Conservation (phyloP, 2,113 vertebrate species). For the Phocoena phocoena region DNA sequence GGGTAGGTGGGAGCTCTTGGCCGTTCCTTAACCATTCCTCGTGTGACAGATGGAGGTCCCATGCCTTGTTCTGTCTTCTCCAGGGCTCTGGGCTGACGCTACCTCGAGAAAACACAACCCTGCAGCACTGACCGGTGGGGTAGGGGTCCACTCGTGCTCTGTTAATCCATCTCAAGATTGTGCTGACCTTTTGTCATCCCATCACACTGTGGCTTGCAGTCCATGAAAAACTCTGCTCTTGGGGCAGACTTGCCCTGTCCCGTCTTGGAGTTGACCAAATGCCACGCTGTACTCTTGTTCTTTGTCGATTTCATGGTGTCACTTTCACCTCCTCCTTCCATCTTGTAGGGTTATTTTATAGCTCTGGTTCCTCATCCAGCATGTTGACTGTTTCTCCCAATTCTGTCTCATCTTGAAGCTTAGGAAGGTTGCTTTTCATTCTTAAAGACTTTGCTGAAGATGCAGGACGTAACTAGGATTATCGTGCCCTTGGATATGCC, state of each 20-base stretch:
- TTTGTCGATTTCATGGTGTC: neutral
- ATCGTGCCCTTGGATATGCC: neutral
- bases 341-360: neutral
- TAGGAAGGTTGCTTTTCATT: neutral
- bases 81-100: neutral
- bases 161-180: neutral
- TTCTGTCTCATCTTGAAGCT: neutral
- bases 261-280: neutral
- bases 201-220: neutral
- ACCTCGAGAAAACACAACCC: neutral
- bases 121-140: neutral
- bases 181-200: neutral
- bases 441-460: conserved; percentile 11
- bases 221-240: neutral
- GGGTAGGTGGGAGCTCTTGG: neutral
- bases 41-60: neutral
- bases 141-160: neutral
- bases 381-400: neutral
- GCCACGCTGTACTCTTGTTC: neutral
- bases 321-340: neutral
- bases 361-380: neutral
- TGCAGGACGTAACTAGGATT: neutral
- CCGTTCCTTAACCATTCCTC: neutral
- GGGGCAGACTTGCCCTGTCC: rapidly evolving
- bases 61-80: neutral